Evolutionary conservation across 2,888 invertebrate genomes (phyloP), one percentile per base, ranked within the genome.

Genomic region (Epicampocera succincta): DNA sequence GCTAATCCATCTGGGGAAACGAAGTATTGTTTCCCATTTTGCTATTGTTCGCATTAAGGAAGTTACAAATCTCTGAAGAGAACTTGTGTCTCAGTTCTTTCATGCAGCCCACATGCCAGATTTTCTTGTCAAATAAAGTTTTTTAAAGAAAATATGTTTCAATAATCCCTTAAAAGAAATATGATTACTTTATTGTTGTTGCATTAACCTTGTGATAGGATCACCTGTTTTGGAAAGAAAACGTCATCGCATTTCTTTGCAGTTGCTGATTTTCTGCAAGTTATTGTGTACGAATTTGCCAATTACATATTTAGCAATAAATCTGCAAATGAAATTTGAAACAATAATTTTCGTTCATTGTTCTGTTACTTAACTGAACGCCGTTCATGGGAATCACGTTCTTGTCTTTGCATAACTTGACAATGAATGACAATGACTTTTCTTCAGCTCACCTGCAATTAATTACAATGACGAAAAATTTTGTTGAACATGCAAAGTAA

Each of bases 71-170:
- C 71, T 71, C 74, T 66, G 71, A 71, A 71, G 60, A 74, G 48
- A 60, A 50, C 44, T 72, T 60, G 1, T 25, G 29, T 66, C 29
- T 52, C 19, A n/a, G 21, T 56, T 63, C 63, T 54, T 40, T 61
- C 25, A 44, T 19, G 19, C 71, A 83, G 50, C 79, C 77, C 84
- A 83, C 84, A 84, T 84, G 84, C 83, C 84, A 84, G 75, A 73
- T 80, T 77, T 46, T 72, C 84, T 84, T 79, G 58, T 72, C 66
- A 81, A 13, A 33, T 8, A 33, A 9, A 29, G 4, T 78, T 71
- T 40, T 29, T 73, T 19, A 58, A 42, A 74, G 40, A 74, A 40
- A 44, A 74, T 19, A 63, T 46, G 65, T 46, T 54, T 76, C 63
- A 15, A 15, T 25, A n/a, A 82, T 74, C 69, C 73, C 58, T 58